Evolutionary conservation across 2,888 invertebrate genomes (phyloP).

Genomic region (Eupithecia centaureata): DNA sequence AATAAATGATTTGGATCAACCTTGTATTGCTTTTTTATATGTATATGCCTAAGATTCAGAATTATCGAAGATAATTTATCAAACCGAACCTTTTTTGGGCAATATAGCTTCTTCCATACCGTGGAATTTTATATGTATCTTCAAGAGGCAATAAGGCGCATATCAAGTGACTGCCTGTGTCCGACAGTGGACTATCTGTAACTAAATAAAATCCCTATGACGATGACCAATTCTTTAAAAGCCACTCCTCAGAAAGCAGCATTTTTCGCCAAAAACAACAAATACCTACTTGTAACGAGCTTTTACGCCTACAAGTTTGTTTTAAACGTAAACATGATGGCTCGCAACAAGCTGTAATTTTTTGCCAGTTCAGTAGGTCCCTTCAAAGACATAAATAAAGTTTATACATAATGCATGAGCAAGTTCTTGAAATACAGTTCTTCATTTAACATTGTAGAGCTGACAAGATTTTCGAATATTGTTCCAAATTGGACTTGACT

Average conservation of each 20-base stretch:
- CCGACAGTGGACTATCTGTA: background rate
- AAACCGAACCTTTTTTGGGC: background rate
- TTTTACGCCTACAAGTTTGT: background rate
- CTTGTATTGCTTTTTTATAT: background rate
- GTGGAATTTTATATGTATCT: background rate
- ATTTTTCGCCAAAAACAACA: background rate
- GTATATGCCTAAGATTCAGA: background rate
- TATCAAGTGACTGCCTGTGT: background rate
- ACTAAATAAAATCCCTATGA: background rate
- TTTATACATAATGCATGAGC: too few species aligned
- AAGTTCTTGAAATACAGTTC: too few species aligned
- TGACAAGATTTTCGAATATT: too few species aligned
- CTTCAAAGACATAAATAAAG: constrained; percentile 9
- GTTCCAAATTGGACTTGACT: too few species aligned
- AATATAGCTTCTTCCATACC: background rate
- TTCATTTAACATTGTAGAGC: too few species aligned
- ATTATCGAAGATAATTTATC: background rate
- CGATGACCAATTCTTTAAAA: background rate
- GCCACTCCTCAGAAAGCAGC: background rate
- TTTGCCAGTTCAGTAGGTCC: constrained; percentile 1
- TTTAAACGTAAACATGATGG: background rate
- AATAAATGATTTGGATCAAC: background rate
- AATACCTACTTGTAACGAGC: background rate
- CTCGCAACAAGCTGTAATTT: background rate
- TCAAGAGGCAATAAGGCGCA: background rate